A percentile compares a stretch with the other conserved stretches of the same genome.
Conservation (phyloP, 1,140 invertebrate species). For the Trypoxylus dichotomus region DNA sequence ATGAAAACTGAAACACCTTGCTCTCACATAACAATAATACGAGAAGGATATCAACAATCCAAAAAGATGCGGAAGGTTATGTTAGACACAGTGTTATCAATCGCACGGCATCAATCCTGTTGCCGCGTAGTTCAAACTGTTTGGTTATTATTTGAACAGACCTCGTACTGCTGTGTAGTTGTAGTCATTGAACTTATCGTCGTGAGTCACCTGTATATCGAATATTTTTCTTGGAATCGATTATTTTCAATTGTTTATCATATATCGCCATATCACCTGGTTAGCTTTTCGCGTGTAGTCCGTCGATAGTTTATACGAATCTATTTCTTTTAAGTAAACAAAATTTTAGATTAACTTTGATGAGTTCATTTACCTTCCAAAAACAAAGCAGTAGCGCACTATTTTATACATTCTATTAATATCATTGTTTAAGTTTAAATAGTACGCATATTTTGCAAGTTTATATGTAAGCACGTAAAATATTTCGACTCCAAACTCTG, state of each 20-base stretch:
- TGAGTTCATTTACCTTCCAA: slow-evolving; percentile 10
- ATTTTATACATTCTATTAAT: not conserved
- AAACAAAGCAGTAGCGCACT: not conserved
- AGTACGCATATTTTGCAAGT: not conserved
- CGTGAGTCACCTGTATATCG: not conserved
- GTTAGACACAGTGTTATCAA: too few species aligned
- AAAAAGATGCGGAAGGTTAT: too few species aligned
- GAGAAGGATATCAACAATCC: too few species aligned
- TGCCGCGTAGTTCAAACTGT: too few species aligned
- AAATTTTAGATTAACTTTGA: not conserved
- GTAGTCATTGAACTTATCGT: not conserved
- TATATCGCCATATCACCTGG: not conserved
- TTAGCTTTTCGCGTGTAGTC: not conserved
- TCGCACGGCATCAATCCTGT: too few species aligned
- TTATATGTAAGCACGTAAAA: not conserved
- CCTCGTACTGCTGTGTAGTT: too few species aligned
- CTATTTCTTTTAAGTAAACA: not conserved
- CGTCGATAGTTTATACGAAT: not conserved
- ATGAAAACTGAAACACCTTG: too few species aligned
- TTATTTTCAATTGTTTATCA: not conserved
- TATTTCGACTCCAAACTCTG: not conserved
- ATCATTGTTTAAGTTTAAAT: not conserved
- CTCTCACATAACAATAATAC: too few species aligned
- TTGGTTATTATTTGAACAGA: too few species aligned
- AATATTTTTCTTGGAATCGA: not conserved